Evolutionary conservation across 92 coral and sea anemone genomes (phyloP), one percentile per base, ranked within the genome.

Genomic region (Montipora capitata): DNA sequence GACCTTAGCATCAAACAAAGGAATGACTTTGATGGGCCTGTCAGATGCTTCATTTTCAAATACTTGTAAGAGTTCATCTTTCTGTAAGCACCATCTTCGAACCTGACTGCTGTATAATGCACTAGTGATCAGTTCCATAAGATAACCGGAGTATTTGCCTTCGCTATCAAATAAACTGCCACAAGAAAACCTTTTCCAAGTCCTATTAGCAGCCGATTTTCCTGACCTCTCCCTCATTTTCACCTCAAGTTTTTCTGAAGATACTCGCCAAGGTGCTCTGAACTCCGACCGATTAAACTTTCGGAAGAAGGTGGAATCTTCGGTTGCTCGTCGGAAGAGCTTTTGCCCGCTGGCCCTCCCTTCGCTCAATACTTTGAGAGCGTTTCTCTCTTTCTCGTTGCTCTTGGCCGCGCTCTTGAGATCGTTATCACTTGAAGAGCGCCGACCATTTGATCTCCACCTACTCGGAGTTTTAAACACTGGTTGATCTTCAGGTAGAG

Each of bases 31-130:
- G 42, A 88, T 9, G 16, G 94, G 93, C 9, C 88, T 70, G n/a
- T 88, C 91, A 8, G 83, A 51, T 3, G 93, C 89, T 70, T 94
- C 96, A 63, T 94, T 94, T 7, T 94, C 99, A 66, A 88, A 98
- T 20, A 93, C 88, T 56, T 68, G 84, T 57, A 98, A 84, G 43
- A 38, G 63, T 18, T 96, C 94, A 80, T 98, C 96, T 61, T 78
- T 75, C 20, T 96, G 87, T 1, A 94, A 96, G 49, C 99, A 98
- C 99, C 99, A 98, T 4, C 98, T 86, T 2, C 99, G 93, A 63
- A 98, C 99, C 76, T 96, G 96, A 74, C 98, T 98, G 51, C 92
- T 93, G 68, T 96, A 98, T 20, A 94, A 79, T 18, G 92, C 93
- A 27, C 82, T 84, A 11, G 84, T 83, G 10, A 85, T 87, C 3